Evolutionary conservation across 2,113 vertebrate species (phyloP), one percentile per base, ranked within the genome.

Genomic region (Cacatua alba): DNA sequence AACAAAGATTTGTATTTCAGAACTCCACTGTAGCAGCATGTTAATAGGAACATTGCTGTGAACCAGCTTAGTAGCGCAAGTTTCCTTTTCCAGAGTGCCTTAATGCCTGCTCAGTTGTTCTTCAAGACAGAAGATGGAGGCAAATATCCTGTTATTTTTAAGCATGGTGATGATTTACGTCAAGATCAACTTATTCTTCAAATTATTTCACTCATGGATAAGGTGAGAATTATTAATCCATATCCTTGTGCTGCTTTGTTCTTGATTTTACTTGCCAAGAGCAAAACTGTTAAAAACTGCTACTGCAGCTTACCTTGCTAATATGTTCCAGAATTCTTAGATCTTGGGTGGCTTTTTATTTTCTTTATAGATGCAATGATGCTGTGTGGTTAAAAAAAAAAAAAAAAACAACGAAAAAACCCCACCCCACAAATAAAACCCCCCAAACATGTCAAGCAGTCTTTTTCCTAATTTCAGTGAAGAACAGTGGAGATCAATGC

Each of bases 201-300:
- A 96, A 99, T 99, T 92, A 99, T 99, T 97, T 99, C 99, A 3
- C 99, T 99, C 63, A 99, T 99, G 99, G 99, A 99, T 97, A 99
- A 99, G 98, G 99, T 99, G 79, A 97, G 43, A 67, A 35, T 53
- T 83, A 51, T 1, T 41, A 44, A 72, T n/a, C 1, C 0, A 2
- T 19, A 6, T 51, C 11, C 10, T 60, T 43, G 10, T 65, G 12
- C 16, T 63, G 75, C 28, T 70, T 1, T 76, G 57, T 64, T 89
- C 67, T 70, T 53, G 20, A 23, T 69, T 69, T 59, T 83, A 5
- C 7, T 53, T 25, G 31, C 87, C 1, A 6, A 64, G 62, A 89
- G 10, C 13, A 52, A 76, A 37, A 33, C 52, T 67, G 5, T 24
- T 44, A 25, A 62, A 63, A 86, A 21, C 16, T 76, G 12, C 53